Evolutionary conservation across 1,140 invertebrate genomes (phyloP).

Genomic region (Scaptomyza pallida): DNA sequence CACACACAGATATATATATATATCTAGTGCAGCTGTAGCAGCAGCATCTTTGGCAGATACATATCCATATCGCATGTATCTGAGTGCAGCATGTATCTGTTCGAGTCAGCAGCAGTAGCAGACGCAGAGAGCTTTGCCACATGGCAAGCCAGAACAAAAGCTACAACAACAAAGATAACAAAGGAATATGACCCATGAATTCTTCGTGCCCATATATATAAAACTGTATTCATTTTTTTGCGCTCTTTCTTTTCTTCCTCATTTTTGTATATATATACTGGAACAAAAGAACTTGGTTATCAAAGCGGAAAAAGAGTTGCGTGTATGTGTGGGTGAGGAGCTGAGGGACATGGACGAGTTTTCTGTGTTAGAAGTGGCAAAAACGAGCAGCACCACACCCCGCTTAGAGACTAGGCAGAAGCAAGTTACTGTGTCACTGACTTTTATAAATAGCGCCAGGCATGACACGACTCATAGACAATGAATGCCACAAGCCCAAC

Average conservation of each 20-base stretch:
- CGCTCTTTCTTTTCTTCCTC: neutral
- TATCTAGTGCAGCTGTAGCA: constrained; percentile 9
- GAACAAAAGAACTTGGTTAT: constrained; percentile 80
- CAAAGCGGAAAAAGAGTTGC: constrained; percentile 80
- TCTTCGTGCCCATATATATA: constrained; percentile 64
- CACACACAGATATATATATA: neutral
- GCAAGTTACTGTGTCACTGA: constrained; percentile 79
- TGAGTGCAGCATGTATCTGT: constrained; percentile 61
- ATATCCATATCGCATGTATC: constrained; percentile 59
- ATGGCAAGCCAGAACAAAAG: constrained; percentile 56
- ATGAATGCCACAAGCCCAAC: constrained; percentile 43
- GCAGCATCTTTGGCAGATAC: constrained; percentile 59
- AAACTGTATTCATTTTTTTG: constrained; percentile 41
- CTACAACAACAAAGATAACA: constrained; percentile 65
- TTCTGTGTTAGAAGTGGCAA: constrained; percentile 67
- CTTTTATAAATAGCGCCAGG: constrained; percentile 81
- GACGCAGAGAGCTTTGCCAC: constrained; percentile 22
- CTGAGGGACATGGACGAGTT: neutral
- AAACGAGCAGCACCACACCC: constrained; percentile 53
- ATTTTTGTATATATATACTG: constrained; percentile 25
- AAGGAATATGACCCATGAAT: constrained; percentile 65
- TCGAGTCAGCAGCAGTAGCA: constrained; percentile 59
- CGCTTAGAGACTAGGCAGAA: constrained; percentile 24
- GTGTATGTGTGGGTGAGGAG: constrained; percentile 13
- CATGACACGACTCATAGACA: constrained; percentile 67